Base-by-base conservation (phyloP, 2,797 vertebrate genomes). In the Falco cherrug region DNA sequence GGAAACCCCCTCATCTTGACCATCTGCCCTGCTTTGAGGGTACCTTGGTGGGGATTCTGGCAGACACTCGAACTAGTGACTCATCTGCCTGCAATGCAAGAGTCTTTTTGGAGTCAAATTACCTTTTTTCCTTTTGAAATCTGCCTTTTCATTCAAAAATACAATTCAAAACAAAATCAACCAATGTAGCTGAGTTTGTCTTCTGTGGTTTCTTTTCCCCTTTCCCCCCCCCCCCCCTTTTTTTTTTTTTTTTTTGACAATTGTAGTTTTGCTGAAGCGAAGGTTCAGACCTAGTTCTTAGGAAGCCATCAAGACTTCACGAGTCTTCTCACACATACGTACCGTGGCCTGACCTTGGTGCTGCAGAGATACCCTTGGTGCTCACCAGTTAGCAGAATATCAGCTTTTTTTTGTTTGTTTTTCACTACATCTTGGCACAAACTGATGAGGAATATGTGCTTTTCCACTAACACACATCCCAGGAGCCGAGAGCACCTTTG, bases 361-460 rank as follows among this genome's bases (percentile, higher is more conserved):
- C 51, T 41, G 64, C 7, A 1, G 21, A 47, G 35, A 28, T 4
- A 20, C 31, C n/a, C 47, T 25, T 31, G 53, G 5, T 0, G 2
- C n/a, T 45, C 1, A 0, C 16, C 24, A 4, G 5, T 22, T 8
- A 20, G 11, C 25, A 20, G 45, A 4, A 1, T 8, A 37, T 24
- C 61, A 18, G 13, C 29, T 47, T 53, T 29, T 31, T 37, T 10
- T 37, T 37, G 37, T 37, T 37, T 37, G 37, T 31, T 19, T 41
- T 33, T 17, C 45, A 1, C 25, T 57, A 2, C 43, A 16, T 8
- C 50, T 41, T 7, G 9, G 29, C n/a, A 20, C 69, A 4, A 33
- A 13, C 43, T 1, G 33, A 18, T 5, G 14, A 24, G 33, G 56
- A 47, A 35, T 5, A 20, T 2, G 3, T 5, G 24, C 43, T 50